phyloP scores from a whole-genome alignment of 53 echinoderm and acorn worm genomes.

The Henricia sp. region DNA sequence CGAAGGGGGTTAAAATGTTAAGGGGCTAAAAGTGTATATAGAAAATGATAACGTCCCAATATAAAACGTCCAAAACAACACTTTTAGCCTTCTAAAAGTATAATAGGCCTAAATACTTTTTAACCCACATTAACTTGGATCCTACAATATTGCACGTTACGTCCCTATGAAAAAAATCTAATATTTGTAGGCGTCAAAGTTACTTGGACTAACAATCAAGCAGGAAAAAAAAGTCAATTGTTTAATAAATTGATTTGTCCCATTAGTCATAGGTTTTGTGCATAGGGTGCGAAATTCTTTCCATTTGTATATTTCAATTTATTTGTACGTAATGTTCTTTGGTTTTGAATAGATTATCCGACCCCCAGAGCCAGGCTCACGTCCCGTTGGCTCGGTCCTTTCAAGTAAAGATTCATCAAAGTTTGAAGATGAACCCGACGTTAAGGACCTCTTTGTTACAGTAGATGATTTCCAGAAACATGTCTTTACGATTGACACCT shows the following conservation, averaged over 20 bases:
- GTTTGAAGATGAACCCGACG: conserved; percentile 81
- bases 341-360: conserved; percentile 73
- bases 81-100: too few relatives aligned
- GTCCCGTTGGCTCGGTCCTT: conserved; percentile 30
- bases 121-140: too few relatives aligned
- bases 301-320: neutral
- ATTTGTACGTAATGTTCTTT: neutral
- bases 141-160: too few relatives aligned
- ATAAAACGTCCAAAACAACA: too few relatives aligned
- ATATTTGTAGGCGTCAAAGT: too few relatives aligned
- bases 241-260: neutral
- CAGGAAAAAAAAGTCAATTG: neutral
- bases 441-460: conserved; percentile 88
- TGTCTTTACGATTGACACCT: conserved; percentile 81
- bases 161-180: too few relatives aligned
- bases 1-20: too few relatives aligned
- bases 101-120: too few relatives aligned
- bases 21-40: too few relatives aligned
- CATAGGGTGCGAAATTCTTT: neutral
- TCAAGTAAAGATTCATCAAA: conserved; percentile 78
- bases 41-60: too few relatives aligned
- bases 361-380: conserved; percentile 50
- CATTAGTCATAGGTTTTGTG: neutral
- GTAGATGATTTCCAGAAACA: conserved; percentile 94
- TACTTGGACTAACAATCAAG: too few relatives aligned